Conservation (phyloP, 2,888 invertebrate species). For the Epicampocera succincta region DNA sequence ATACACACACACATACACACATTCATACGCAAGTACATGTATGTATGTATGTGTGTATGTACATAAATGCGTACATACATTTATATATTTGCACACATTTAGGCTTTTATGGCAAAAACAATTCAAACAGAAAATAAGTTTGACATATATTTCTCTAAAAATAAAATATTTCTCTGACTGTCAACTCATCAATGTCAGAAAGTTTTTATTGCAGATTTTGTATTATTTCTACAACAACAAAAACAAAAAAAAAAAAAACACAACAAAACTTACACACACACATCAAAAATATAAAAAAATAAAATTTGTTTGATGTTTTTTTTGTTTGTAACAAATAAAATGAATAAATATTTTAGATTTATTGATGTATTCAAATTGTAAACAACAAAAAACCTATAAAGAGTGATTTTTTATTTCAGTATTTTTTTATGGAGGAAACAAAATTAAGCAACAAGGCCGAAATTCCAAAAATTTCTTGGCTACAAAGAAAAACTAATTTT, state of each 20-base stretch:
- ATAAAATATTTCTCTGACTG: conserved; percentile 40
- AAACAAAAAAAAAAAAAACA: neutral
- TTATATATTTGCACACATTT: too few species aligned
- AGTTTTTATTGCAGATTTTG: conserved; percentile 41
- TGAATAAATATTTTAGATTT: conserved; percentile 22
- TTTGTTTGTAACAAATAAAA: conserved; percentile 28
- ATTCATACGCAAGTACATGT: too few species aligned
- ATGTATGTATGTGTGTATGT: too few species aligned
- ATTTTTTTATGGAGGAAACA: neutral
- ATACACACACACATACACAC: too few species aligned
- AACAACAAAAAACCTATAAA: neutral
- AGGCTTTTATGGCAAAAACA: conserved; percentile 4
- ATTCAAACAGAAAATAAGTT: conserved; percentile 33
- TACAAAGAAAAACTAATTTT: too few species aligned
- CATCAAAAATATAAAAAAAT: neutral
- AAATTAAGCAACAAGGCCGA: too few species aligned
- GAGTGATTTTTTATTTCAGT: neutral
- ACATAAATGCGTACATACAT: too few species aligned
- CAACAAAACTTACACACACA: too few species aligned
- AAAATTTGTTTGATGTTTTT: neutral
- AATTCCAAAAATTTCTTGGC: too few species aligned
- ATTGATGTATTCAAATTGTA: conserved; percentile 20
- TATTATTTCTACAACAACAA: neutral
- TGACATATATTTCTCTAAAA: conserved; percentile 44
- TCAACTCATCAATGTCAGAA: conserved; percentile 50